Percentiles rank a stretch among this genome's conserved stretches.
Evolutionary conservation across 2,888 invertebrate species (phyloP).

Genomic region (Xestia c-nigrum): DNA sequence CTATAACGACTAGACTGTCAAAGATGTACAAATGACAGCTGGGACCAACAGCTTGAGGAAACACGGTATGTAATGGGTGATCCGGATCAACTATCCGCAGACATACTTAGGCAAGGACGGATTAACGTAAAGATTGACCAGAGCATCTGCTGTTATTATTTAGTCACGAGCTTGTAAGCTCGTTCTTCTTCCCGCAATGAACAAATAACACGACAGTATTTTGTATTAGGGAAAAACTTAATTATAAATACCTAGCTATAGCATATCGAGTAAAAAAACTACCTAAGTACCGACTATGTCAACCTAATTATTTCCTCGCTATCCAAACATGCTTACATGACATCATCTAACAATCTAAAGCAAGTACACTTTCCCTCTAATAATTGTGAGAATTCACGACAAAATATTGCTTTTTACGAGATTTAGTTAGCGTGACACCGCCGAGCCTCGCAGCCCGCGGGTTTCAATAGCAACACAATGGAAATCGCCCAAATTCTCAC

Average conservation of each 20-base stretch:
- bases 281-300: neutral
- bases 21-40: too few relatives aligned
- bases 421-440: slow-evolving; percentile 46
- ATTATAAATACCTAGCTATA: too few relatives aligned
- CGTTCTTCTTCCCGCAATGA: neutral
- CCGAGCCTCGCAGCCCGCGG: neutral
- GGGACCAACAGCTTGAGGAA: too few relatives aligned
- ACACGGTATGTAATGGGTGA: too few relatives aligned
- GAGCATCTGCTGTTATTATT: too few relatives aligned
- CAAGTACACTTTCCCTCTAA: slow-evolving; percentile 47
- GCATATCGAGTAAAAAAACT: neutral
- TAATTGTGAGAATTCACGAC: slow-evolving; percentile 50
- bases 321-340: slow-evolving; percentile 25
- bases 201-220: neutral
- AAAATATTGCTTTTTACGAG: slow-evolving; percentile 47
- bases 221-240: neutral
- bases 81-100: too few relatives aligned
- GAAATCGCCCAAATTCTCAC: slow-evolving; percentile 48
- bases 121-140: too few relatives aligned
- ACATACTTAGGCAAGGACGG: too few relatives aligned
- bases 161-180: too few relatives aligned
- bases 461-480: slow-evolving; percentile 40
- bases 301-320: slow-evolving; percentile 34
- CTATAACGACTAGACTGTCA: too few relatives aligned
- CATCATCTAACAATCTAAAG: slow-evolving; percentile 33